phyloP scores from a whole-genome alignment of 2,888 invertebrate genomes.

The Exocentrus adspersus region DNA sequence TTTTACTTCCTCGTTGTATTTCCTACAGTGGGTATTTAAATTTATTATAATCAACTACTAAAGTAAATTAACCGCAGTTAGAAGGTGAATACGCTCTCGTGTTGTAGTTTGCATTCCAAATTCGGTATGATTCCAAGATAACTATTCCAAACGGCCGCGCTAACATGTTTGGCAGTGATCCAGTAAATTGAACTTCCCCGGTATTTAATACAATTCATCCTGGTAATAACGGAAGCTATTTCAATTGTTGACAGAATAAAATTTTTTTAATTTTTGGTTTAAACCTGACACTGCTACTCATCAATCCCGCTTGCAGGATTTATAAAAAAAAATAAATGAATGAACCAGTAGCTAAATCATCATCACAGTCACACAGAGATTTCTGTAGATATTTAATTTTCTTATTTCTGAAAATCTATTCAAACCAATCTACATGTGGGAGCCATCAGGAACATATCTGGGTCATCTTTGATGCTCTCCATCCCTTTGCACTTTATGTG shows the following conservation, averaged over 20 bases:
- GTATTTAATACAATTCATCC: constrained; percentile 16
- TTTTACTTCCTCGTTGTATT: too few species aligned
- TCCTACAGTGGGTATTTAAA: background rate
- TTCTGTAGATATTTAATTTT: too few species aligned
- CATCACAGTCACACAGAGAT: too few species aligned
- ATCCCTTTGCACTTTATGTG: background rate
- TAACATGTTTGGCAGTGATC: constrained; percentile 14
- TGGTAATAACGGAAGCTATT: background rate
- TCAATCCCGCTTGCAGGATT: too few species aligned
- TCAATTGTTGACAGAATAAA: too few species aligned
- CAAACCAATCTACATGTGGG: background rate
- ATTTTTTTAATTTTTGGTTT: too few species aligned
- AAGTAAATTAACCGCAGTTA: background rate
- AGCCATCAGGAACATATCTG: background rate
- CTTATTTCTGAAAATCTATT: background rate
- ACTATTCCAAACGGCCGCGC: constrained; percentile 10
- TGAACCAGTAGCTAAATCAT: too few species aligned
- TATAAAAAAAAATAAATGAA: too few species aligned
- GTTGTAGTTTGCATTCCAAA: constrained; percentile 4
- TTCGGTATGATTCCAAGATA: constrained; percentile 1
- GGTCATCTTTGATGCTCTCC: background rate
- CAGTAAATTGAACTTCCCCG: constrained; percentile 8
- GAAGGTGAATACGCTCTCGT: background rate
- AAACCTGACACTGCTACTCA: too few species aligned
- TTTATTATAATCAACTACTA: background rate